phyloP scores from a whole-genome alignment of 2,797 vertebrate genomes.

The Potorous gilbertii region DNA sequence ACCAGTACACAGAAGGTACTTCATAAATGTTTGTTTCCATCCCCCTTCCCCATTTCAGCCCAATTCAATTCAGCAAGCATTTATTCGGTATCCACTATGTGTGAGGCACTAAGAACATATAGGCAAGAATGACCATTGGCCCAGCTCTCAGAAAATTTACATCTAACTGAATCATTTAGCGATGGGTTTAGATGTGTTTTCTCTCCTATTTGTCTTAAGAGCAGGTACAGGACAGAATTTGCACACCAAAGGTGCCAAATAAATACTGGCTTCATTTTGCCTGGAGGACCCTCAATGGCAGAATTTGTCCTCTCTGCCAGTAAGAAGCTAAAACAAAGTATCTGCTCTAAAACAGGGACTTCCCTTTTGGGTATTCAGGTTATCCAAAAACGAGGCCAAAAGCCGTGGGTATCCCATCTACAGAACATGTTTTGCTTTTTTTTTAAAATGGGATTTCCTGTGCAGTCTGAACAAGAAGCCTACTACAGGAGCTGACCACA shows the following conservation, averaged over 20 bases:
- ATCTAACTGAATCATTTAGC: not conserved
- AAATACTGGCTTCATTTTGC: not conserved
- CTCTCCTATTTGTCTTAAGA: not conserved
- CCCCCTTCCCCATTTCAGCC: not conserved
- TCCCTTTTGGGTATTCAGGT: not conserved
- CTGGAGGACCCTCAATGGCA: not conserved
- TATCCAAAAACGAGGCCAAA: not conserved
- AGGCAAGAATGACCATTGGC: not conserved
- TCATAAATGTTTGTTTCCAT: not conserved
- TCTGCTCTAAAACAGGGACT: not conserved
- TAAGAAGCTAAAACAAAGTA: no score
- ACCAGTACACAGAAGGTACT: not conserved
- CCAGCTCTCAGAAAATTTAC: not conserved
- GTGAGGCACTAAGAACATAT: not conserved
- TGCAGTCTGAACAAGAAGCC: not conserved
- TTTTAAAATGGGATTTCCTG: not conserved
- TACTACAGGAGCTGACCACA: no score
- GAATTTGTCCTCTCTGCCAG: not conserved
- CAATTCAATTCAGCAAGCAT: not conserved
- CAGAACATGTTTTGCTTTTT: no score
- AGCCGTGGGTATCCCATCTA: no score
- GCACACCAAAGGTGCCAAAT: not conserved
- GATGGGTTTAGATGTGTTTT: not conserved
- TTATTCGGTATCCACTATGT: not conserved
- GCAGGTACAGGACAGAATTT: not conserved